phyloP scores from a whole-genome alignment of 1,140 invertebrate species.

The Pinna nobilis region DNA sequence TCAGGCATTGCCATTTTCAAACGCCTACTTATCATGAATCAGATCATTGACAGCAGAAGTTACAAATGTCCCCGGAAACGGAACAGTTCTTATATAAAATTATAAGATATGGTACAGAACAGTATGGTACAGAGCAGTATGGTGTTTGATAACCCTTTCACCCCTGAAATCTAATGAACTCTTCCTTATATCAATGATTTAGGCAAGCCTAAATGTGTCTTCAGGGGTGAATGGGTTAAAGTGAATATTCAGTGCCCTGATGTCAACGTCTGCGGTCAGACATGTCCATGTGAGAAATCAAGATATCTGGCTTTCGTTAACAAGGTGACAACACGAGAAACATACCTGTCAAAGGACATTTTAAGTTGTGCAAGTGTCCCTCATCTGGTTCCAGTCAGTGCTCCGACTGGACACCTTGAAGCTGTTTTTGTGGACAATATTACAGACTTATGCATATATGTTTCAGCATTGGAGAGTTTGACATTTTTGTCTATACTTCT shows the following conservation, averaged over 20 bases:
- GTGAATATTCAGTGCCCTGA: not conserved
- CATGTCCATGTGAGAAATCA: not conserved
- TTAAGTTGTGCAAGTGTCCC: not conserved
- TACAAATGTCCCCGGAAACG: no score
- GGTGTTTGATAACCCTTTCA: no score
- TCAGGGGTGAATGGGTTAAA: no score
- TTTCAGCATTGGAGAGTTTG: not conserved
- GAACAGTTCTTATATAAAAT: no score
- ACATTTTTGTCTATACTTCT: not conserved
- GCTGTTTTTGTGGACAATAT: not conserved
- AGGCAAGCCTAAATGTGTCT: no score
- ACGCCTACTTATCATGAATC: not conserved
- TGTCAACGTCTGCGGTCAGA: not conserved
- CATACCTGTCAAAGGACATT: no score
- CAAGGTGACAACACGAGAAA: no score
- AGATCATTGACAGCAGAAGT: no score
- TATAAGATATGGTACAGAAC: no score
- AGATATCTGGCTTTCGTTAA: not conserved
- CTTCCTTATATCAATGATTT: no score
- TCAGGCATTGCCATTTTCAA: not conserved
- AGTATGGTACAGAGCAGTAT: no score
- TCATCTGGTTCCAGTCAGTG: not conserved
- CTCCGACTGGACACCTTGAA: not conserved
- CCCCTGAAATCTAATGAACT: no score
- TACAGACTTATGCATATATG: not conserved